A percentile compares a stretch with the other conserved stretches of the same genome.
These are phyloP conservation scores for Acanthosoma haemorrhoidale DNA, from an alignment of 2,888 invertebrate genomes.

Conservation along the genomic window DNA sequence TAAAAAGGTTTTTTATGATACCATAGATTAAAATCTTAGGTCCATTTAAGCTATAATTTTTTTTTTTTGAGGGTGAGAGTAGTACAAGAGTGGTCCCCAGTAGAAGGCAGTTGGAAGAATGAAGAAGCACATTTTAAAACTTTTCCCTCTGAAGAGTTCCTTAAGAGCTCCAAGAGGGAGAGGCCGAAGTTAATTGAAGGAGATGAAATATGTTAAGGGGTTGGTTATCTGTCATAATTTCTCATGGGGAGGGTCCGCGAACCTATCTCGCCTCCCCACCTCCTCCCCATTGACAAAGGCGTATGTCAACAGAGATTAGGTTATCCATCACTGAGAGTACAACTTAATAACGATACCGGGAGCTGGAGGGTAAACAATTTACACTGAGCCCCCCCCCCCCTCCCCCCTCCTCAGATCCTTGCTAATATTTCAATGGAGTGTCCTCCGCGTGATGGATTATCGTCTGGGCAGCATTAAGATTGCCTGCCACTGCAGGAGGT, in stretches of 20 bases:
- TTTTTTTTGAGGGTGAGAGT: no score
- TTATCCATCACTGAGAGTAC: conserved; percentile 35
- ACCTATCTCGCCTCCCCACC: neutral
- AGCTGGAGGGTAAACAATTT: conserved; percentile 3
- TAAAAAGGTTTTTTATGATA: no score
- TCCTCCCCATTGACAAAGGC: conserved; percentile 36
- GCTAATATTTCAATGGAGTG: conserved; percentile 10
- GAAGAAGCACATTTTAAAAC: neutral
- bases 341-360: neutral
- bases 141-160: neutral
- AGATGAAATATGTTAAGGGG: conserved; percentile 26
- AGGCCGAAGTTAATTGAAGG: conserved; percentile 34
- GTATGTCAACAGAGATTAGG: conserved; percentile 36
- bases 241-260: conserved; percentile 21
- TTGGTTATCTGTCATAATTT: conserved; percentile 37
- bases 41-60: no score
- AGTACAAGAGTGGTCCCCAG: neutral
- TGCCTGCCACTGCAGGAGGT: no score
- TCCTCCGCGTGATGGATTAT: neutral
- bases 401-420: neutral
- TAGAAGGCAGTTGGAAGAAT: neutral
- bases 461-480: neutral
- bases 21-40: no score
- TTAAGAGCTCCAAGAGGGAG: neutral
- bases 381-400: conserved; percentile 8